Base-by-base conservation (phyloP, 2,888 invertebrate genomes). In the Ecdyonurus torrentis region DNA sequence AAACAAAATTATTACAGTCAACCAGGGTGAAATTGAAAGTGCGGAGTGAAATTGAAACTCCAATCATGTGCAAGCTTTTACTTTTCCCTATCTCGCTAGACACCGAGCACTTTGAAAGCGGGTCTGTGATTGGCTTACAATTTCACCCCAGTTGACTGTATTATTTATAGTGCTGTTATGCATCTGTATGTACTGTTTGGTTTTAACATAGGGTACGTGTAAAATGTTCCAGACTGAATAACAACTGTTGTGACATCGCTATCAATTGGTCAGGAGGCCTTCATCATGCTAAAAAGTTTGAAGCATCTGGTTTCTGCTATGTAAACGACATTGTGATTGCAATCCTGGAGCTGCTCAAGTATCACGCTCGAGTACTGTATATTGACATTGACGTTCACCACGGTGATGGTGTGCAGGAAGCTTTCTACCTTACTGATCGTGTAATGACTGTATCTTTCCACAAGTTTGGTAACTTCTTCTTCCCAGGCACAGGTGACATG, bases 361-460 rank as follows among this genome's bases (percentile, higher is more conserved):
- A 93, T 72, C 91, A 98, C 72, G 89, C 92, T 0, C 78, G 98
- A 64, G 98, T 99, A 1, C 77, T 99, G 1, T 99, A 99, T 73
- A 94, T 99, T 66, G 99, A 99, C 72, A 99, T 99, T 65, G 99
- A 99, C 71, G 98, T 99, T 0, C 99, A 99, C 74, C 99, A 99
- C 69, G 92, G 91, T 0, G 94, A 95, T 71, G 94, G 94, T 0
- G 97, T 98, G 0, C 96, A 98, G 75, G 98, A 97, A 76, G 97
- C 97, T 0, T 98, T 98, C 76, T 98, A 97, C 74, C 78, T 96
- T 2, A 97, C 96, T 0, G 97, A 98, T 73, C 77, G 98, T 65
- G 98, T 99, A 0, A 99, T 99, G 98, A 99, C 99, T 0, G 96
- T 98, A 1, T 97, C 96, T 59, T 98, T 99, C 74, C 99, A 99